Conservation (phyloP, 2,888 invertebrate species). For the Candidula unifasciata region DNA sequence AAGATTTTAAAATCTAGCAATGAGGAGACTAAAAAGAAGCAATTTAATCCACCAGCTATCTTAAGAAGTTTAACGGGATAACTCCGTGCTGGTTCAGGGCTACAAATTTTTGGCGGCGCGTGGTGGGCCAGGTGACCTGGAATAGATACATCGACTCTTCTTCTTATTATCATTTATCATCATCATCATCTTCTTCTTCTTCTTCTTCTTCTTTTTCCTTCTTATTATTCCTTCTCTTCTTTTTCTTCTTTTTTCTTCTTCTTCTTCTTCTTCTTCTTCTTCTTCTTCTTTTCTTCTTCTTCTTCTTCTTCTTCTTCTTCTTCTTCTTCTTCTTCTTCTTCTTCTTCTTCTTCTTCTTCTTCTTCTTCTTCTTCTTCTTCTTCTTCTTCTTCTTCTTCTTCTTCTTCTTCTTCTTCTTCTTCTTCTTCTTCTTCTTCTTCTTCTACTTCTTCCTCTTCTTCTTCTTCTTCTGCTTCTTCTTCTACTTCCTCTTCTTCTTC, state of each 20-base stretch:
- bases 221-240: neutral
- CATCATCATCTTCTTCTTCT: neutral
- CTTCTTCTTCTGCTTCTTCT: no score
- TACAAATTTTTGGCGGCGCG: no score
- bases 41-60: no score
- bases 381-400: conserved; percentile 10
- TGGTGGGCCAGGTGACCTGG: no score
- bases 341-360: conserved; percentile 21
- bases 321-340: conserved; percentile 17
- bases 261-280: neutral
- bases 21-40: no score
- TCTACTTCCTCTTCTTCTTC: no score
- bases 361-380: conserved; percentile 21
- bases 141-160: no score
- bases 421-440: conserved; percentile 9
- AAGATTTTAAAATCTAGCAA: no score
- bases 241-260: neutral
- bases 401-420: conserved; percentile 21
- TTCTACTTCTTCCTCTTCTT: no score
- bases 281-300: conserved; percentile 19
- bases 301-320: conserved; percentile 21
- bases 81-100: no score
- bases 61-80: no score
- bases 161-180: neutral
- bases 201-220: neutral